These are phyloP conservation scores for Gallinago media DNA, from an alignment of 2,113 vertebrate species.

Conservation along the genomic window DNA sequence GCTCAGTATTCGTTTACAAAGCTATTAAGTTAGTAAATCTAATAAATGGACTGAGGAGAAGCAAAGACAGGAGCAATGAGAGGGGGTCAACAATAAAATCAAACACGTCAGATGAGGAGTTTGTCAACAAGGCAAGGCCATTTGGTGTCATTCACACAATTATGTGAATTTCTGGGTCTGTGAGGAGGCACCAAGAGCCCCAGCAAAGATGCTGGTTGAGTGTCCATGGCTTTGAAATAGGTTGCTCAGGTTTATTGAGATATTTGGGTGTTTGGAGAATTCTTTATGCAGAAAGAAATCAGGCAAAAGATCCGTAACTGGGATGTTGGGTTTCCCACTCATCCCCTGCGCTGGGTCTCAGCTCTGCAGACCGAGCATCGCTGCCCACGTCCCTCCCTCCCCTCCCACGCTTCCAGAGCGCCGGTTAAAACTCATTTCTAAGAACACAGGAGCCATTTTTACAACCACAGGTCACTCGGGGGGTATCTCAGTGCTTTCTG, in stretches of 20 bases:
- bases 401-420: neutral
- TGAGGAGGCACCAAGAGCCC: neutral
- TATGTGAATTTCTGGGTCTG: neutral
- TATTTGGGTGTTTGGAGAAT: neutral
- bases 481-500: neutral
- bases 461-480: rapidly evolving
- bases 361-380: neutral
- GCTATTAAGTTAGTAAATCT: neutral
- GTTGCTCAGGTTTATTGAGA: neutral
- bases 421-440: neutral
- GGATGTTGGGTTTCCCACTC: neutral
- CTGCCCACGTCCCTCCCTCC: neutral
- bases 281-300: neutral
- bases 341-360: rapidly evolving
- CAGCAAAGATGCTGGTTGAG: neutral
- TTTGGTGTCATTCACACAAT: neutral
- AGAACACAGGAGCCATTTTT: neutral
- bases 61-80: neutral
- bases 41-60: neutral
- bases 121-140: neutral
- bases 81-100: neutral
- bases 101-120: neutral
- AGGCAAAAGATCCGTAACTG: neutral
- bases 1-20: neutral
- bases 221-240: rapidly evolving